Base-by-base conservation (phyloP, 2,797 vertebrate species). In the Periparus ater region DNA sequence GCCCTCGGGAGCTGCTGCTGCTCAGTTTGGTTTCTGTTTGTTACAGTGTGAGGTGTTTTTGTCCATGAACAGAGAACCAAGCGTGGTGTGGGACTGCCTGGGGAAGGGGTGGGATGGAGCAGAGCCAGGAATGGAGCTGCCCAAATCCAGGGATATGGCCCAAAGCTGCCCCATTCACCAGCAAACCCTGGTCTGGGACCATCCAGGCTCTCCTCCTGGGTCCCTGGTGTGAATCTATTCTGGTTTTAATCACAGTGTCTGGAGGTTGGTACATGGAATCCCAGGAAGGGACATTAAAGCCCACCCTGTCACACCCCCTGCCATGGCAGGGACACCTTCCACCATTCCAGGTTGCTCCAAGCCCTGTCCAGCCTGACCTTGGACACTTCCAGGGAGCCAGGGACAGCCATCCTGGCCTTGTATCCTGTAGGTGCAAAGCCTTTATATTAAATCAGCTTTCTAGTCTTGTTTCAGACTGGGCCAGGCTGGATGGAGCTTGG, bases 321-420 rank as follows among this genome's bases (percentile, higher is more conserved):
- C 45, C 27, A 9, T 13, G 62, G 23, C 47, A 45, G 32, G 32
- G 53, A 38, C 62, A 53, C 19, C 30, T 62, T 0, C 47, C 63
- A 29, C 63, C 47, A 0, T 14, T 40, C 47, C n/a, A 61, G 40
- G 16, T 0, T 76, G n/a, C 63, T 76, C 54, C 22, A 7, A 67
- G n/a, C 29, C 47, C 27, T 0, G 0, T 47, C 47, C 40, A 47
- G 0, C 54, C 62, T 53, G 62, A 48, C 55, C 34, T 54, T 7
- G 73, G 50, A 2, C 61, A 29, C 30, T 54, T 0, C 8, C 50
- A 78, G 40, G 21, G 50, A 26, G 45, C 38, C 38, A 38, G n/a
- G 20, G 40, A 5, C 40, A 65, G n/a, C 17, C 20, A 65, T 65
- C 61, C 75, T 78, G 75, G 40, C 40, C n/a, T 63, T 36, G 5